These are phyloP conservation scores for Tribolium freemani DNA, from an alignment of 2,888 invertebrate species.

Conservation along the genomic window DNA sequence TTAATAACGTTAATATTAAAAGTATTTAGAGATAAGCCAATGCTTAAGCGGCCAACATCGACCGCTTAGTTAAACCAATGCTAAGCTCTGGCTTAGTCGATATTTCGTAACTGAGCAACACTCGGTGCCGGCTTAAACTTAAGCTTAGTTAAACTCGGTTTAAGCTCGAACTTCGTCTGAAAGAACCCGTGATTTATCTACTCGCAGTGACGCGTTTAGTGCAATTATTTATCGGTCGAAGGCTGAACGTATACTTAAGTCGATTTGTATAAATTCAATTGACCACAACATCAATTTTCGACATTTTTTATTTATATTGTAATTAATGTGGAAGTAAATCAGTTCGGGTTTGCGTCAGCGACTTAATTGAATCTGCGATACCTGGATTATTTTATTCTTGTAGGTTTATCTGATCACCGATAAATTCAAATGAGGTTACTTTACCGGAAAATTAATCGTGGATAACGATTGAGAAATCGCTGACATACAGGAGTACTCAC, in stretches of 20 bases:
- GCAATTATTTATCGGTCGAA: conserved; percentile 27
- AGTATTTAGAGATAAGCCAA: no score
- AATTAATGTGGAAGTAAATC: conserved; percentile 31
- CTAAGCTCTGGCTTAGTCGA: no score
- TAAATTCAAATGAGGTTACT: conserved; percentile 12
- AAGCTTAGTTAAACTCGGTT: no score
- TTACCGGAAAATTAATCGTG: neutral
- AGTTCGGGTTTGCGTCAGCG: conserved; percentile 22
- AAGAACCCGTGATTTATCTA: conserved; percentile 11
- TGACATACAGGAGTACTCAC: neutral
- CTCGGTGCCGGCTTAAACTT: no score
- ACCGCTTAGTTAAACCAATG: no score
- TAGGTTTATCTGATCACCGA: neutral
- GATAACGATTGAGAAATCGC: neutral
- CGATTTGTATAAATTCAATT: conserved; percentile 26
- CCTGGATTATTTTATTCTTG: no score
- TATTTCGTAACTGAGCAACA: no score
- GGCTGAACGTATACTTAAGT: conserved; percentile 17
- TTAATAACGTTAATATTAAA: no score
- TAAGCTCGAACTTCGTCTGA: no score
- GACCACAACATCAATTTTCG: conserved; percentile 22
- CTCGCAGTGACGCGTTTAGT: conserved; percentile 24
- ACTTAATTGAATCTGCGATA: conserved; percentile 16
- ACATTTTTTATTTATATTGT: conserved; percentile 3
- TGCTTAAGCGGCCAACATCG: no score